Conservation (phyloP, 2,113 vertebrate genomes). For the Dascyllus trimaculatus region DNA sequence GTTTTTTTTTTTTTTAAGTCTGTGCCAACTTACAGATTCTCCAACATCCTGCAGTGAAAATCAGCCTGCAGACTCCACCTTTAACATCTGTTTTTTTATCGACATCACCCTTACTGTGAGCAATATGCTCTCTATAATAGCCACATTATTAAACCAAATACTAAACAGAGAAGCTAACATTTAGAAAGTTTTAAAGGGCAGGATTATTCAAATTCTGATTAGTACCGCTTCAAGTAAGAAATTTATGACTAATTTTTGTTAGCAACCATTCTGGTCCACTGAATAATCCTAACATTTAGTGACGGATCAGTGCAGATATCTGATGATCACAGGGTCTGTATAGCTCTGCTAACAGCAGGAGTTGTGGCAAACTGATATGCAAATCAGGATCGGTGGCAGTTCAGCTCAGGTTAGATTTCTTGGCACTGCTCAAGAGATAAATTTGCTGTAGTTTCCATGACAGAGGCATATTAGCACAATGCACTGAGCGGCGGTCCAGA, state of each 20-base stretch:
- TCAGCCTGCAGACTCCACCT: too few relatives aligned
- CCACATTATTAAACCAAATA: not conserved
- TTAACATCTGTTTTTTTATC: too few relatives aligned
- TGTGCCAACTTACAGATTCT: too few relatives aligned
- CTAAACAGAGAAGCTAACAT: not conserved
- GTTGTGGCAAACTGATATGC: constrained; percentile 19
- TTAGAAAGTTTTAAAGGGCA: not conserved
- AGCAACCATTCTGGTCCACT: not conserved
- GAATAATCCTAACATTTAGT: not conserved
- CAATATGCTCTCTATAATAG: not conserved
- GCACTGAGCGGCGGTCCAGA: constrained; percentile 2
- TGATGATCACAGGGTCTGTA: not conserved
- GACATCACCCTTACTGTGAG: not conserved
- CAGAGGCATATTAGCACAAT: not conserved
- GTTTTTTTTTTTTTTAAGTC: too few relatives aligned
- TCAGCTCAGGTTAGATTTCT: not conserved
- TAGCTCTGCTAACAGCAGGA: constrained; percentile 25
- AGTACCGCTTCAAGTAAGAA: not conserved
- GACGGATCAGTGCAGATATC: constrained; percentile 1
- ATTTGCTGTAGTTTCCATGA: not conserved
- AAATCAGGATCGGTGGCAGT: constrained; percentile 17
- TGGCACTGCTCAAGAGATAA: not conserved
- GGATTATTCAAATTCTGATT: not conserved
- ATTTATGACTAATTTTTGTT: not conserved
- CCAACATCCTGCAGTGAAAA: too few relatives aligned